phyloP scores from a whole-genome alignment of 2,888 invertebrate species.

The Lycia hirtaria region DNA sequence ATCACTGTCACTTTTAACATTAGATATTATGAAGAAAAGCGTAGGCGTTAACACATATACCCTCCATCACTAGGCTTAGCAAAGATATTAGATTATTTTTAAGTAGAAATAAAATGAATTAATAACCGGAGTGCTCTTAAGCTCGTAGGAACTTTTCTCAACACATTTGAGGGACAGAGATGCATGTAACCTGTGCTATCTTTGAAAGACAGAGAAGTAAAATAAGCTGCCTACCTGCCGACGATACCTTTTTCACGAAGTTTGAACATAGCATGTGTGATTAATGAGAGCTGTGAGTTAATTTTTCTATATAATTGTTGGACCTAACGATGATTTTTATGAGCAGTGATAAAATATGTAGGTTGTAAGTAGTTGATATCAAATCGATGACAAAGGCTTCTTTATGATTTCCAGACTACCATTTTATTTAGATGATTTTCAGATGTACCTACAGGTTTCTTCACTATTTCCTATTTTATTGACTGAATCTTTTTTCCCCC shows the following conservation, averaged over 20 bases:
- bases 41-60: too few species aligned
- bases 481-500: too few species aligned
- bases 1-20: too few species aligned
- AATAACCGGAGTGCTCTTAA: conserved; percentile 11
- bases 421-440: too few species aligned
- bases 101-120: conserved; percentile 14
- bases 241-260: conserved; percentile 21
- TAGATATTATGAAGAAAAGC: too few species aligned
- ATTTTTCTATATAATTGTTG: conserved; percentile 16
- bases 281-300: conserved; percentile 23
- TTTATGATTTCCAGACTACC: too few species aligned
- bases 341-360: not conserved
- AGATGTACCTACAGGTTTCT: too few species aligned
- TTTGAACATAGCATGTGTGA: conserved; percentile 25
- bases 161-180: conserved; percentile 10
- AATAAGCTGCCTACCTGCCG: not conserved
- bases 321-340: conserved; percentile 7
- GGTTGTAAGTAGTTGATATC: not conserved
- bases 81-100: not conserved
- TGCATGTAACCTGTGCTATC: not conserved
- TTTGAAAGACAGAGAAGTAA: conserved; percentile 6
- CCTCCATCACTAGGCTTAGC: not conserved
- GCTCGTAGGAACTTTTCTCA: conserved; percentile 7
- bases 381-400: too few species aligned
- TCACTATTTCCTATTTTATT: too few species aligned